These are phyloP conservation scores for Coreoperca whiteheadi DNA, from an alignment of 2,113 vertebrate species.

Conservation along the genomic window DNA sequence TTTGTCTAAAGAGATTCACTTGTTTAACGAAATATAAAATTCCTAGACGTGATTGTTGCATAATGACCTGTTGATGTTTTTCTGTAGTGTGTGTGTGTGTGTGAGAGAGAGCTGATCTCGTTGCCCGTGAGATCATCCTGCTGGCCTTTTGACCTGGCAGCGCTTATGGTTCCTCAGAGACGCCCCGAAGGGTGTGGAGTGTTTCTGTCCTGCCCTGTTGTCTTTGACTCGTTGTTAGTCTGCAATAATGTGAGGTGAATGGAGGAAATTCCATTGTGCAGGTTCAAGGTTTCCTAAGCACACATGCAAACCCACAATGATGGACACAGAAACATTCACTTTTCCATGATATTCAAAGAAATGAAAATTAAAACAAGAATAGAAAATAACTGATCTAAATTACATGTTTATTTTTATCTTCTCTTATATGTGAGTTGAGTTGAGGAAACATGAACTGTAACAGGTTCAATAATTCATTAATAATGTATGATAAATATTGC, in stretches of 20 bases:
- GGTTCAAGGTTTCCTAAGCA: conserved; percentile 45
- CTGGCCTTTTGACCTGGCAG: conserved; percentile 66
- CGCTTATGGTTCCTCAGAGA: conserved; percentile 68
- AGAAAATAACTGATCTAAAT: neutral
- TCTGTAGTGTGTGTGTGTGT: conserved; percentile 5
- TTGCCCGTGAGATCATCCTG: conserved; percentile 30
- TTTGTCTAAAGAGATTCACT: neutral
- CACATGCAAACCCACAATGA: neutral
- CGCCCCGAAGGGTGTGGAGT: conserved; percentile 59
- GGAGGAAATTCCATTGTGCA: conserved; percentile 69
- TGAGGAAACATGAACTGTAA: neutral
- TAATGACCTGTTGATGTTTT: conserved; percentile 33
- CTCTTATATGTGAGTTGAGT: neutral
- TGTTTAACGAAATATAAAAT: neutral
- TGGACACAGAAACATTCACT: neutral
- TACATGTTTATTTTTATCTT: neutral
- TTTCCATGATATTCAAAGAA: neutral
- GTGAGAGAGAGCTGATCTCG: neutral
- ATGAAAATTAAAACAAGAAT: neutral
- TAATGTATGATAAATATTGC: neutral
- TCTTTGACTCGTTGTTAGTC: conserved; percentile 49
- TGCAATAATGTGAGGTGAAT: conserved; percentile 69
- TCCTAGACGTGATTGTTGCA: neutral
- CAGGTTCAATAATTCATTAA: neutral
- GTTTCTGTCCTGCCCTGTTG: conserved; percentile 39